phyloP scores from a whole-genome alignment of 2,113 vertebrate species.

The Datnioides undecimradiatus region DNA sequence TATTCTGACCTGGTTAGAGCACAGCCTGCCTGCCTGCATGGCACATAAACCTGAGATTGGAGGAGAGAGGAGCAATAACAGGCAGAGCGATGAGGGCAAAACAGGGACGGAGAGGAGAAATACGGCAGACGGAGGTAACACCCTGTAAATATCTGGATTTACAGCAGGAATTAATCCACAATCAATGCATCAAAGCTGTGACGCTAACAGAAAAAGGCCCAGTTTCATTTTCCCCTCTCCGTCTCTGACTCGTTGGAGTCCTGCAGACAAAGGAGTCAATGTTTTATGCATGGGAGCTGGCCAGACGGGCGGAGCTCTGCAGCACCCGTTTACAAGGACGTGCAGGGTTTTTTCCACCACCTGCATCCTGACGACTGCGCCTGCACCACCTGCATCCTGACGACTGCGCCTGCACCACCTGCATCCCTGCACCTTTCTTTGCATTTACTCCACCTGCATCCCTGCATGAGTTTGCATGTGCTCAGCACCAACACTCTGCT shows the following conservation, averaged over 20 bases:
- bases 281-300: neutral
- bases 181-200: neutral
- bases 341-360: neutral
- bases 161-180: neutral
- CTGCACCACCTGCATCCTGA: neutral
- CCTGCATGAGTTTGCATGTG: neutral
- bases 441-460: neutral
- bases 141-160: neutral
- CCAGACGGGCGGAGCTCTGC: conserved; percentile 12
- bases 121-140: neutral
- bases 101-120: fast-evolving
- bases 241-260: neutral
- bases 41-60: conserved; percentile 15
- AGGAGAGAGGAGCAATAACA: conserved; percentile 6
- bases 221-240: neutral
- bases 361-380: neutral
- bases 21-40: conserved; percentile 28
- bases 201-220: neutral
- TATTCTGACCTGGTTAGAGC: conserved; percentile 51
- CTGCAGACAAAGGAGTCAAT: neutral
- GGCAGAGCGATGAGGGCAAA: neutral
- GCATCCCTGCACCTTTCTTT: neutral
- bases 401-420: neutral
- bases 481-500: too few relatives aligned
- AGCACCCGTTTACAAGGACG: neutral